A percentile compares a stretch with the other conserved stretches of the same genome.
These are phyloP conservation scores for Coenobita brevimanus DNA, from an alignment of 1,140 invertebrate species.

Conservation along the genomic window DNA sequence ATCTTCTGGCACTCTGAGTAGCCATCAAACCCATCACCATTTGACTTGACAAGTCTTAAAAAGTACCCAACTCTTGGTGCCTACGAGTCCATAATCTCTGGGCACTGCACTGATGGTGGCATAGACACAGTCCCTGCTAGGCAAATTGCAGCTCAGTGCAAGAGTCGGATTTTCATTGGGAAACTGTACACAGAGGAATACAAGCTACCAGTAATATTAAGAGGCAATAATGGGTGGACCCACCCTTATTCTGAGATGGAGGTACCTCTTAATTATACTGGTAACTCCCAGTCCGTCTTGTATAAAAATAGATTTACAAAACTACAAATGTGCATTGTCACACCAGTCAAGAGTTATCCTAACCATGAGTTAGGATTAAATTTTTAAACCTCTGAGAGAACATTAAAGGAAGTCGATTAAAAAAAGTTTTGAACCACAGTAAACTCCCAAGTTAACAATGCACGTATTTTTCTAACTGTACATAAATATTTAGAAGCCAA, in stretches of 20 bases:
- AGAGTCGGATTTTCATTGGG: slow-evolving; percentile 31
- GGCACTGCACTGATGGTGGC: slow-evolving; percentile 38
- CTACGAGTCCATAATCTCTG: slow-evolving; percentile 42
- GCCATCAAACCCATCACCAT: slow-evolving; percentile 44
- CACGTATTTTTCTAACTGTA: slow-evolving; percentile 62
- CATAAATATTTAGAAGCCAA: slow-evolving; percentile 62
- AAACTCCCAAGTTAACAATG: slow-evolving; percentile 57
- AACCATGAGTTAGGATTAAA: slow-evolving; percentile 4
- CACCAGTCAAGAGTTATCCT: slow-evolving; percentile 26
- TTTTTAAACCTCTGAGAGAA: slow-evolving; percentile 40
- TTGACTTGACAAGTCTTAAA: slow-evolving; percentile 36
- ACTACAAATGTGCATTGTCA: slow-evolving; percentile 69
- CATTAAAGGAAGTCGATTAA: slow-evolving; percentile 27
- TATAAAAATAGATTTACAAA: slow-evolving; percentile 71
- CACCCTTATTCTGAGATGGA: slow-evolving; percentile 43
- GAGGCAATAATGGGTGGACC: slow-evolving; percentile 29
- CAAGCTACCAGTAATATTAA: slow-evolving; percentile 23
- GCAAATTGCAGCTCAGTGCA: slow-evolving; percentile 15
- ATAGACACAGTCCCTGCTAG: slow-evolving; percentile 17
- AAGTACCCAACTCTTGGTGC: neutral
- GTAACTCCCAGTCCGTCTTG: slow-evolving; percentile 45
- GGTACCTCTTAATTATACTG: slow-evolving; percentile 34
- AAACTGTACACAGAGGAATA: slow-evolving; percentile 58
- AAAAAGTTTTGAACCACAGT: slow-evolving; percentile 44
- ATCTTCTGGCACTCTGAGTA: neutral